Conservation (phyloP, 2,888 invertebrate species). For the Elysia crispata region DNA sequence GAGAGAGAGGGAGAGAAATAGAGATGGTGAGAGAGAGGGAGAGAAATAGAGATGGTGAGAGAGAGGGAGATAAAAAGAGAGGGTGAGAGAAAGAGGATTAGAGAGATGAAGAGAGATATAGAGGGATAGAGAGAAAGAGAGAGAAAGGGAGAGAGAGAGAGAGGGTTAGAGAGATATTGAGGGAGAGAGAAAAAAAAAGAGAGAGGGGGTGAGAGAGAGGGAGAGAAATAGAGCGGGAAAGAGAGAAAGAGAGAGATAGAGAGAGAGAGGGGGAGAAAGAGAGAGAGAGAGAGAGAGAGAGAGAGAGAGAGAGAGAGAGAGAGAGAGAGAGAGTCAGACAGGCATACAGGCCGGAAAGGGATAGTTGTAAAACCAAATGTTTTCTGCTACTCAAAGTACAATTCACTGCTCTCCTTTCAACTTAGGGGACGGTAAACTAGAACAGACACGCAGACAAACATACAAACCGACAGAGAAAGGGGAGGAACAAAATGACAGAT, state of each 20-base stretch:
- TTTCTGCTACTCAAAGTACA: too few relatives aligned
- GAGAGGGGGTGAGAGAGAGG: neutral
- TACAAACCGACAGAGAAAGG: neutral
- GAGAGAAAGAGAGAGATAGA: constrained; percentile 13
- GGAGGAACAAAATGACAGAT: neutral
- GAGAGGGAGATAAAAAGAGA: too few relatives aligned
- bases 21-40: too few relatives aligned
- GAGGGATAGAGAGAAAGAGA: constrained; percentile 15
- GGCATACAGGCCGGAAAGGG: neutral
- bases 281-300: neutral
- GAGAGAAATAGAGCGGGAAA: constrained; percentile 10
- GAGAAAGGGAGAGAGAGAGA: neutral
- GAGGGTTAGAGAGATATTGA: neutral
- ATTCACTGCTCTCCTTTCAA: too few relatives aligned
- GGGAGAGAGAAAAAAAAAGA: neutral
- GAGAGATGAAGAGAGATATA: constrained; percentile 17
- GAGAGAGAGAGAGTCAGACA: constrained; percentile 18
- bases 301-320: constrained; percentile 26
- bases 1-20: too few relatives aligned
- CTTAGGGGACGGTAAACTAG: too few relatives aligned
- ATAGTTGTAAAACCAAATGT: too few relatives aligned
- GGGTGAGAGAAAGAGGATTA: neutral
- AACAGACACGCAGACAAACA: too few relatives aligned
- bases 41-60: too few relatives aligned
- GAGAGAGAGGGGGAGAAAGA: neutral